A percentile compares a stretch with the other conserved stretches of the same genome.
Evolutionary conservation across 1,140 invertebrate species (phyloP).

Genomic region (Littorina saxatilis): DNA sequence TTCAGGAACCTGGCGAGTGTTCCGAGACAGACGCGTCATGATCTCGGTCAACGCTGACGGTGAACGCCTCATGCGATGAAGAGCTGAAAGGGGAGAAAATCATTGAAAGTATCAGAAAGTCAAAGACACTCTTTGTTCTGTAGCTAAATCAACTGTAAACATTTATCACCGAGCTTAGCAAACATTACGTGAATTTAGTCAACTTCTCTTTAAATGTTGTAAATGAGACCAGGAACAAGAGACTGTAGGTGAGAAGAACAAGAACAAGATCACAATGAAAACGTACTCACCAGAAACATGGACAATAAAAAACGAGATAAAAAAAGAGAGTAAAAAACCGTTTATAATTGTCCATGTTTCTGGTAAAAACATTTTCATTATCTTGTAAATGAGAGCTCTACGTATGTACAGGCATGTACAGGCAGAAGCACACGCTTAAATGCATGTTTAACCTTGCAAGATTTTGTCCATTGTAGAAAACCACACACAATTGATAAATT

Average conservation of each 20-base stretch:
- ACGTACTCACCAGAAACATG: no score
- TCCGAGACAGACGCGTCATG: conserved; percentile 37
- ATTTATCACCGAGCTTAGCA: background rate
- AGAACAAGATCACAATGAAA: background rate
- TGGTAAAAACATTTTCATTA: background rate
- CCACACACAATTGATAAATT: no score
- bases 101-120: background rate
- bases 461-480: no score
- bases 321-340: background rate
- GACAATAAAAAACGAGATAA: no score
- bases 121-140: background rate
- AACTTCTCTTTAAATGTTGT: no score
- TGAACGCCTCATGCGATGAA: conserved; percentile 8
- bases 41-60: conserved; percentile 37
- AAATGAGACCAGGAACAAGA: no score
- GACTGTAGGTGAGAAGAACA: no score
- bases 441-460: background rate
- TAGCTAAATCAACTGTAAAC: background rate
- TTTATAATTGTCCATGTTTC: background rate
- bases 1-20: conserved; percentile 30
- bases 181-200: no score
- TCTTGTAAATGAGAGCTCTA: no score
- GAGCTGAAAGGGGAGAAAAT: background rate
- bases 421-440: background rate
- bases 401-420: no score